Evolutionary conservation across 2,113 vertebrate genomes (phyloP).

Genomic region (Erythrocercus mccallii): DNA sequence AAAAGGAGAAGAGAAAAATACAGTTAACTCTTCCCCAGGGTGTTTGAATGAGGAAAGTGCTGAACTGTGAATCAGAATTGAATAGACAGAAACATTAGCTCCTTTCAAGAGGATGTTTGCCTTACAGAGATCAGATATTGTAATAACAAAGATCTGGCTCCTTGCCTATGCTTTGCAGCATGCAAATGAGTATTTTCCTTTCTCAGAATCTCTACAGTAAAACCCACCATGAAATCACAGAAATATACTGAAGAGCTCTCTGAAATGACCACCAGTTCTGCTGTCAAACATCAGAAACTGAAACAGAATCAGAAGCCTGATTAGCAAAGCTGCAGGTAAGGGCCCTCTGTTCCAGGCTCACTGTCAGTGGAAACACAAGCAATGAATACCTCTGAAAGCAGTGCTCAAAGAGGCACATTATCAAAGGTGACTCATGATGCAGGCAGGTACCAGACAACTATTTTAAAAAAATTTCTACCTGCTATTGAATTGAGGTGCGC

Average conservation of each 20-base stretch:
- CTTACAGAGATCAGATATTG: conserved; percentile 53
- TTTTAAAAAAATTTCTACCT: neutral
- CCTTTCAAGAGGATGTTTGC: conserved; percentile 45
- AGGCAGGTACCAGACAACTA: neutral
- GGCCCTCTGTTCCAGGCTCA: neutral
- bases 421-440: neutral
- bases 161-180: conserved; percentile 23
- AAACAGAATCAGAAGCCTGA: neutral
- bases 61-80: conserved; percentile 48
- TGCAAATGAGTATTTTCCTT: conserved; percentile 30
- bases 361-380: neutral
- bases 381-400: neutral
- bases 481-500: neutral
- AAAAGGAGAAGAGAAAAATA: conserved; percentile 22
- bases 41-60: conserved; percentile 32
- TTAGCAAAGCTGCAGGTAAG: neutral
- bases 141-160: conserved; percentile 34
- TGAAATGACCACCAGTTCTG: neutral
- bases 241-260: neutral
- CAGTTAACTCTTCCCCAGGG: conserved; percentile 27
- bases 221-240: neutral
- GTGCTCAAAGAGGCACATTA: neutral
- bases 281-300: neutral
- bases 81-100: conserved; percentile 51
- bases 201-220: conserved; percentile 4